Conservation (phyloP, 64 coral and sea anemone species). For the Montipora cactus region DNA sequence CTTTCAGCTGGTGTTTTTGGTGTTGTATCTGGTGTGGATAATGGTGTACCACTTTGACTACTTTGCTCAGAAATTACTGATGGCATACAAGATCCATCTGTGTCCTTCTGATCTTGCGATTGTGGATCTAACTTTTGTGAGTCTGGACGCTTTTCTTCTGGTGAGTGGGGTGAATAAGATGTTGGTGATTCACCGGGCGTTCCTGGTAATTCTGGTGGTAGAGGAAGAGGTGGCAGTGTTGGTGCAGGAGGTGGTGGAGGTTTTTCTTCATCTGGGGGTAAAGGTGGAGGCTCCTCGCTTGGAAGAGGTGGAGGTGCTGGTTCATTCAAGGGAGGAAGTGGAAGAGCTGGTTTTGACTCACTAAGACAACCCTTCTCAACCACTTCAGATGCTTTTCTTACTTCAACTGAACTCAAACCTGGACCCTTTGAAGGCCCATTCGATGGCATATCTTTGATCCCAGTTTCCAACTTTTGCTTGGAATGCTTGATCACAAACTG, state of each 20-base stretch:
- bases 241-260: slow-evolving; percentile 94
- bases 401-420: slow-evolving; percentile 21
- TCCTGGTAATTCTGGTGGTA: slow-evolving; percentile 94
- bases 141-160: slow-evolving; percentile 60
- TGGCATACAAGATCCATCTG: slow-evolving; percentile 28
- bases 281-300: slow-evolving; percentile 88
- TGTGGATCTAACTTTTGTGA: slow-evolving; percentile 64
- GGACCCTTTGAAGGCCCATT: slow-evolving; percentile 17
- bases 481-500: neutral
- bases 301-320: slow-evolving; percentile 74
- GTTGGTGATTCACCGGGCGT: slow-evolving; percentile 91
- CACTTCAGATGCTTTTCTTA: neutral
- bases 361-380: neutral
- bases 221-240: slow-evolving; percentile 96
- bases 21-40: slow-evolving; percentile 93
- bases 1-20: slow-evolving; percentile 92
- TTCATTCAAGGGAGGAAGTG: slow-evolving; percentile 75
- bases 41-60: slow-evolving; percentile 84
- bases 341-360: slow-evolving; percentile 44
- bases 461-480: slow-evolving; percentile 36
- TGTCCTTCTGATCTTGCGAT: slow-evolving; percentile 63
- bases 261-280: slow-evolving; percentile 98
- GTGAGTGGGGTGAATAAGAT: slow-evolving; percentile 70
- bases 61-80: slow-evolving; percentile 27
- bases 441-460: slow-evolving; percentile 51